Base-by-base conservation (phyloP, 2,888 invertebrate species). In the Caenorhabditis macrosperma region DNA sequence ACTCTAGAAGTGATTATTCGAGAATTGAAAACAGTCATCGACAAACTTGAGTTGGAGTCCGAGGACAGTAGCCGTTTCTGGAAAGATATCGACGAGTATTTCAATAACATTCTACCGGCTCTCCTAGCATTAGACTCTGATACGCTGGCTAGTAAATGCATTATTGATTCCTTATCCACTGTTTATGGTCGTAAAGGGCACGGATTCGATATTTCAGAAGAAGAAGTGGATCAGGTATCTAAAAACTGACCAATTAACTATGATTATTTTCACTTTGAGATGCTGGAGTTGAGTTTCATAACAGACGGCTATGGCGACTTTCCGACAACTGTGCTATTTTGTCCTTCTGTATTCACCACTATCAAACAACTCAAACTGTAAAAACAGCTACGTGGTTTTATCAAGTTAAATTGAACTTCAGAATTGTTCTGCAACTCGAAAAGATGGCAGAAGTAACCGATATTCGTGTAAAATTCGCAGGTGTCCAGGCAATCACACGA, bases 291-390 rank as follows among this genome's bases (percentile, higher is more conserved):
- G 1, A 69, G 75, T 26, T 35, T 69, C 26, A 24, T 7, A 7
- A 48, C 61, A 17, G 55, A 64, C 2, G 77, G 61, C n/a, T 77
- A 50, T 26, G 67, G 77, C 6, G 77, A 77, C 7, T 77, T 77
- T 24, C 44, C 61, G n/a, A 4, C 64, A 2, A 59, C 77, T 0
- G 69, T 63, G 24, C 52, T 57, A 15, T 24, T 52, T 9, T 48
- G 46, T 44, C 38, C 44, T 9, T 17, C 17, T 2, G 28, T 59
- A 0, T 77, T 77, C 41, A 69, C 24, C 0, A 64, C 69, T 28
- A 9, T 15, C 0, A 59, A 69, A 6, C 77, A 77, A 5, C 26
- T 69, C 6, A 63, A 64, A 59, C 30, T 67, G 61, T 44, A 26
- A 33, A 6, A 22, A 35, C 15, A n/a, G 26, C 10, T 2, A n/a